phyloP scores from a whole-genome alignment of 2,888 invertebrate species.

The Catocala fraxini region DNA sequence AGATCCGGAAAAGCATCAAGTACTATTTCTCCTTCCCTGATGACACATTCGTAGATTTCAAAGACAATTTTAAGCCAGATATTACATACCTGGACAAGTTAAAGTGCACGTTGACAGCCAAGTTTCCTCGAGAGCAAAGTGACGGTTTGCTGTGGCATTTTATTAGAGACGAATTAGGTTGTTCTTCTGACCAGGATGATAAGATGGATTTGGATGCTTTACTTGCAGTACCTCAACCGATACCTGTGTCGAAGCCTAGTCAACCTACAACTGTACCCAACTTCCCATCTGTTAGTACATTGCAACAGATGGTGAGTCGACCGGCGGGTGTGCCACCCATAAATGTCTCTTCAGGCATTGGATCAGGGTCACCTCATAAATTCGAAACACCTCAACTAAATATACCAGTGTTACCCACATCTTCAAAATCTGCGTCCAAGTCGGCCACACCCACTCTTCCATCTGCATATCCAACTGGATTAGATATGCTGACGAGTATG shows the following conservation, averaged over 20 bases:
- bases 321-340: conserved; percentile 84
- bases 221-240: conserved; percentile 87
- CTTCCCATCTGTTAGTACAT: conserved; percentile 83
- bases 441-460: conserved; percentile 85
- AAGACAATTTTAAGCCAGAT: conserved; percentile 90
- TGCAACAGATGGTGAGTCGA: conserved; percentile 85
- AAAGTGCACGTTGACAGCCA: conserved; percentile 93
- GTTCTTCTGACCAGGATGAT: conserved; percentile 89
- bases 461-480: conserved; percentile 80
- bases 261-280: conserved; percentile 75
- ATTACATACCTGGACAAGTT: conserved; percentile 95
- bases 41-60: conserved; percentile 80
- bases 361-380: conserved; percentile 85
- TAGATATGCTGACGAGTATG: conserved; percentile 86
- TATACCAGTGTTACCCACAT: conserved; percentile 88
- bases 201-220: conserved; percentile 89
- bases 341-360: conserved; percentile 79
- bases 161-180: conserved; percentile 92
- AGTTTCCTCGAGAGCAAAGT: conserved; percentile 93
- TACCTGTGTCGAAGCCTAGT: conserved; percentile 79
- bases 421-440: conserved; percentile 88
- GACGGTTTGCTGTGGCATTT: conserved; percentile 93
- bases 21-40: conserved; percentile 91
- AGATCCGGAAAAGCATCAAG: conserved; percentile 94
- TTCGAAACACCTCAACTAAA: conserved; percentile 87